phyloP scores from a whole-genome alignment of 2,797 vertebrate species.

The Halcyon leucocephala region DNA sequence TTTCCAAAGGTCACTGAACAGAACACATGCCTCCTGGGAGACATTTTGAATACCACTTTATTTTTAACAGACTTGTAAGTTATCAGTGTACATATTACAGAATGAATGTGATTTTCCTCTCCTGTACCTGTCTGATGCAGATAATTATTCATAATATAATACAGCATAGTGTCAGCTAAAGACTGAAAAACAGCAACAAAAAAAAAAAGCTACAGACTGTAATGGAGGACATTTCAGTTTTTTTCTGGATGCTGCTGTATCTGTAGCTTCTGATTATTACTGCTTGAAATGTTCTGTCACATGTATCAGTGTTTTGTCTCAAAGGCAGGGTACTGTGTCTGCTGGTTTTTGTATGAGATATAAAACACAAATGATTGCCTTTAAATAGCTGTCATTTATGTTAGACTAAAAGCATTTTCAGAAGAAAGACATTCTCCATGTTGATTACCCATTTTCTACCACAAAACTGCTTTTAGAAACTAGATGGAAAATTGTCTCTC shows the following conservation, averaged over 20 bases:
- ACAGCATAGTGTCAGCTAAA: background rate
- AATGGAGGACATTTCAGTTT: background rate
- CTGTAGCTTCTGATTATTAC: slow-evolving; percentile 27
- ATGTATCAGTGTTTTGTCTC: slow-evolving; percentile 54
- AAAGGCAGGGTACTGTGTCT: slow-evolving; percentile 29
- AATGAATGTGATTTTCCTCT: background rate
- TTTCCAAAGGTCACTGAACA: slow-evolving; percentile 66
- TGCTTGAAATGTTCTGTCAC: slow-evolving; percentile 43
- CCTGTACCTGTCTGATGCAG: background rate
- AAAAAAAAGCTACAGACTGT: slow-evolving; percentile 10
- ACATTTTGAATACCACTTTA: slow-evolving; percentile 42
- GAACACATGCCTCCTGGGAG: slow-evolving; percentile 44
- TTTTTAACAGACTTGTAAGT: slow-evolving; percentile 39
- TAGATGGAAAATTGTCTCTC: background rate
- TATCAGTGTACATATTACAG: background rate
- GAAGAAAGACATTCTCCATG: slow-evolving; percentile 1
- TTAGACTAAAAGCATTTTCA: slow-evolving; percentile 5
- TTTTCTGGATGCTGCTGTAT: slow-evolving; percentile 21
- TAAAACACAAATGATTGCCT: slow-evolving; percentile 53
- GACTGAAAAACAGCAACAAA: background rate
- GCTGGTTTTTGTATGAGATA: slow-evolving; percentile 24
- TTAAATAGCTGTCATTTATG: slow-evolving; percentile 48
- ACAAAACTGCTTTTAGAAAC: slow-evolving; percentile 39
- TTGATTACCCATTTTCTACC: slow-evolving; percentile 61
- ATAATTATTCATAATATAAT: slow-evolving; percentile 15